Evolutionary conservation across 2,888 invertebrate genomes (phyloP).

Genomic region (Apodemia duryi): DNA sequence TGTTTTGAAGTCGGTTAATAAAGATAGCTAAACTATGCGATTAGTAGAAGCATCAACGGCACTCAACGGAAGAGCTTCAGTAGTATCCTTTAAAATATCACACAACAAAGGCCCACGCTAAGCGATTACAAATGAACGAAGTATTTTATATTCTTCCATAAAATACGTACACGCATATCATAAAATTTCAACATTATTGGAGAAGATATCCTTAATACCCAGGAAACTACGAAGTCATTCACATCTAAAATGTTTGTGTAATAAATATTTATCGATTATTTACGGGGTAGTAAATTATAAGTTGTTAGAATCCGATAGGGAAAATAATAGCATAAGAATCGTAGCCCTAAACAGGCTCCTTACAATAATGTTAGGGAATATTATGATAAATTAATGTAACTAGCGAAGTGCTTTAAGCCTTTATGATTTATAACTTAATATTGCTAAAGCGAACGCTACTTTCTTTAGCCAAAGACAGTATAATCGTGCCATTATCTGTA

Average conservation of each 20-base stretch:
- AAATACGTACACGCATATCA: no score
- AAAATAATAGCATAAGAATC: not conserved
- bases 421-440: conserved; percentile 9
- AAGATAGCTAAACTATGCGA: no score
- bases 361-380: conserved; percentile 9
- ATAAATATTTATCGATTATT: conserved; percentile 9
- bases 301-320: conserved; percentile 6
- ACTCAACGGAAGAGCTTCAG: no score
- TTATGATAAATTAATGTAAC: conserved; percentile 3
- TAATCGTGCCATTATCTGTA: not conserved
- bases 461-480: not conserved
- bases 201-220: conserved; percentile 1
- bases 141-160: no score
- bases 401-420: not conserved
- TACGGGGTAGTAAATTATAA: conserved; percentile 3
- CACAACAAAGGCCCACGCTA: no score
- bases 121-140: no score
- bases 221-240: not conserved
- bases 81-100: no score
- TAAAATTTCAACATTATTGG: no score
- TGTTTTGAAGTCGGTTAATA: no score
- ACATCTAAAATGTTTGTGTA: not conserved
- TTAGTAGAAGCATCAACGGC: no score
- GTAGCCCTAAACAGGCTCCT: not conserved
- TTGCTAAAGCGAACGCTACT: not conserved